Base-by-base conservation (phyloP, 1,140 invertebrate genomes). In the Chironomus striatipennis region DNA sequence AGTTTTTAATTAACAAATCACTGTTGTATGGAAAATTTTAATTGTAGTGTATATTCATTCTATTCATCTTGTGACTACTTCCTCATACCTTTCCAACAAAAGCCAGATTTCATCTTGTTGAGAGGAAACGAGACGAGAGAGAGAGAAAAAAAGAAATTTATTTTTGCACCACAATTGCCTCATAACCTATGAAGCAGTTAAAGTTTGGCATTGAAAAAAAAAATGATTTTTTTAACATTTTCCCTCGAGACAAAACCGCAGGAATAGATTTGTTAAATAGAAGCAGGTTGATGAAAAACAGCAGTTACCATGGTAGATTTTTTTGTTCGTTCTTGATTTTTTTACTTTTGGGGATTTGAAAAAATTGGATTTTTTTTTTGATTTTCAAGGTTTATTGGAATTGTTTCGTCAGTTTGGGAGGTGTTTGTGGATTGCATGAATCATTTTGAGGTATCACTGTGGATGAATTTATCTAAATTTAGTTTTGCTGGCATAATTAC, bases 1-100 rank as follows among this genome's bases (percentile, higher is more conserved):
- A 70, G 65, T 70, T 70, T 57, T 70, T 70, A 70, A 70, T 70
- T 70, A 70, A 70, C 65, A 70, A 70, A 70, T 70, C 65, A 70
- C 65, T 18, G 65, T 18, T 70, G 17, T 20, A 17, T 70, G 65
- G 18, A 57, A 34, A 21, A 70, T 70, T 70, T 70, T 70, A 70
- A 70, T 70, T 70, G 18, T 70, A 70, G 65, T 20, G 65, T 10
- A 70, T n/a, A n/a, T n/a, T n/a, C n/a, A n/a, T 18, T 70, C 18
- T 70, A 18, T 15, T 18, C 18, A 10, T 70, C 65, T 6, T 70
- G 17, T 20, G 10, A 57, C 9, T 57, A 12, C n/a, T 57, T 12
- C 47, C 47, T 57, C n/a, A 12, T 7, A n/a, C 47, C 47, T 12
- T 57, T 57, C 9, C 65, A 70, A 17, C 20, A 18, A 20, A 21